Conservation (phyloP, 2,888 invertebrate species). For the Oasisia sp. region DNA sequence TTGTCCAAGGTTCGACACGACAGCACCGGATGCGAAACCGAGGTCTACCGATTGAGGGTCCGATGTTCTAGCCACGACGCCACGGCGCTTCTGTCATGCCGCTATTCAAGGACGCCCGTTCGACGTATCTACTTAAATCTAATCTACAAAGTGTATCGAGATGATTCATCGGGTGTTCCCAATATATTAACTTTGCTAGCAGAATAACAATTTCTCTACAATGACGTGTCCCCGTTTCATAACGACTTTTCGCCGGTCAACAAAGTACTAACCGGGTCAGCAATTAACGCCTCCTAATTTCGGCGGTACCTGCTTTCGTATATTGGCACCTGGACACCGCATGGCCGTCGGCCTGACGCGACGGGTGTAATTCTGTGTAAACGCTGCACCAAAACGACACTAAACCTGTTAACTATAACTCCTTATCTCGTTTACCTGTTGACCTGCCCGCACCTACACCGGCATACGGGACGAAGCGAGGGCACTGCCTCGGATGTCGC, state of each 20-base stretch:
- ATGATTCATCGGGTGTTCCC: background rate
- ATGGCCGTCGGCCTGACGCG: background rate
- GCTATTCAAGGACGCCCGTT: too few species aligned
- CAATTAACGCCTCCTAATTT: constrained; percentile 4
- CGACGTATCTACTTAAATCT: too few species aligned
- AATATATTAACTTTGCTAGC: background rate
- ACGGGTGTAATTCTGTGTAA: background rate
- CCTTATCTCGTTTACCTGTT: background rate
- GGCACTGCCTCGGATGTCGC: background rate
- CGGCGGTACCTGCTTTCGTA: background rate
- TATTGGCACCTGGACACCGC: background rate
- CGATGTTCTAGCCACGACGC: too few species aligned
- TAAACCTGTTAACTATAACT: background rate
- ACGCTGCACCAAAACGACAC: background rate
- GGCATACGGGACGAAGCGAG: background rate
- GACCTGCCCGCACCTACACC: background rate
- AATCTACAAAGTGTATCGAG: background rate
- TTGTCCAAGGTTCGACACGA: too few species aligned
- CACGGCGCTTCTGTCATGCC: too few species aligned
- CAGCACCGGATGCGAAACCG: too few species aligned
- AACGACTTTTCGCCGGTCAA: background rate
- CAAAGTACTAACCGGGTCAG: background rate
- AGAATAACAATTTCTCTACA: background rate
- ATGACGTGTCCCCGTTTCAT: background rate
- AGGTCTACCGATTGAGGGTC: too few species aligned